Conservation (phyloP, 2,113 vertebrate species). For the Thamnaconus septentrionalis region DNA sequence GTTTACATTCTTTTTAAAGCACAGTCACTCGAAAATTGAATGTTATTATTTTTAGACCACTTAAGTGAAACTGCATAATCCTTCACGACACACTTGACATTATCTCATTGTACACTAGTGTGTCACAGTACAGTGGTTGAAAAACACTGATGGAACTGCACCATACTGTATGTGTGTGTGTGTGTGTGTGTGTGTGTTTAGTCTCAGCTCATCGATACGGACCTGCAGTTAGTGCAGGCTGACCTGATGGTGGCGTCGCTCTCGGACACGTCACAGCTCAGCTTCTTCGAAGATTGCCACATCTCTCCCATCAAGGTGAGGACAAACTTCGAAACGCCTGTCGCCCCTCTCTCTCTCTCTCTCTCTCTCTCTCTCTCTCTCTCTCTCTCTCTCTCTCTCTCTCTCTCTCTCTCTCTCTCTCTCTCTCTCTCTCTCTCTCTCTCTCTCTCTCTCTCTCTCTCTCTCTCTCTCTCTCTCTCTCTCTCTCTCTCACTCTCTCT, state of each 20-base stretch:
- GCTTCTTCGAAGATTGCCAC: slow-evolving; percentile 96
- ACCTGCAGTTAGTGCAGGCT: slow-evolving; percentile 83
- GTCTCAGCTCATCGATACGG: slow-evolving; percentile 84
- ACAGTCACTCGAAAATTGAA: too few relatives aligned
- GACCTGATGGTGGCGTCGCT: slow-evolving; percentile 87
- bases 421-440: background rate
- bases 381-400: slow-evolving; percentile 40
- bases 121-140: too few relatives aligned
- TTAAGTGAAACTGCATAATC: too few relatives aligned
- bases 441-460: background rate
- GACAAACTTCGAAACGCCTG: background rate
- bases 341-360: too few relatives aligned
- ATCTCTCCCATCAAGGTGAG: slow-evolving; percentile 95
- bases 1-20: too few relatives aligned
- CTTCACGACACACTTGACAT: too few relatives aligned
- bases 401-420: slow-evolving; percentile 84
- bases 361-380: background rate
- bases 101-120: too few relatives aligned
- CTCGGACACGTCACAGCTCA: slow-evolving; percentile 84
- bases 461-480: slow-evolving; percentile 81
- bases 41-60: too few relatives aligned
- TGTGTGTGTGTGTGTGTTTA: slow-evolving; percentile 50
- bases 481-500: slow-evolving; percentile 58
- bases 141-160: background rate
- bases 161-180: background rate